phyloP scores from a whole-genome alignment of 2,888 invertebrate species.

The Thelaira solivaga region DNA sequence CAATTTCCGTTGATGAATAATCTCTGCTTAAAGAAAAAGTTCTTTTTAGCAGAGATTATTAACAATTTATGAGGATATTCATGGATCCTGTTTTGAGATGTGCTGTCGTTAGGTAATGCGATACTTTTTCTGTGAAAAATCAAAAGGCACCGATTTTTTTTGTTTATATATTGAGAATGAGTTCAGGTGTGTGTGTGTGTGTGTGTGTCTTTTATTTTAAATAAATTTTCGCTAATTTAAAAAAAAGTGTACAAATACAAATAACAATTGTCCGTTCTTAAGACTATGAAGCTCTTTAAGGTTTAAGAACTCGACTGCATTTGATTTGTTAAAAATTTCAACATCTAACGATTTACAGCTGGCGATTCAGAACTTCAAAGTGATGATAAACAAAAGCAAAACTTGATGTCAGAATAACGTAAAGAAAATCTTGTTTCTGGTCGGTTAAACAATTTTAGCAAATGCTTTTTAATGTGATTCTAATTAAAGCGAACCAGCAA shows the following conservation, averaged over 20 bases:
- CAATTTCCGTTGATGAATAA: conserved; percentile 52
- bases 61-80: neutral
- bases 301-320: conserved; percentile 35
- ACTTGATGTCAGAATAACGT: conserved; percentile 56
- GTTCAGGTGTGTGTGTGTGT: conserved; percentile 16
- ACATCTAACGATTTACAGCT: conserved; percentile 38
- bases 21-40: conserved; percentile 43
- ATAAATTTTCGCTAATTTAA: conserved; percentile 9
- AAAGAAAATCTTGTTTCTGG: conserved; percentile 10
- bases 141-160: conserved; percentile 62
- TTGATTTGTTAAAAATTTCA: conserved; percentile 37
- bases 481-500: neutral
- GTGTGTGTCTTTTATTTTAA: neutral
- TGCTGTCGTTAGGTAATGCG: conserved; percentile 56
- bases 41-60: conserved; percentile 6
- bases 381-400: conserved; percentile 12
- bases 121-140: conserved; percentile 64
- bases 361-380: conserved; percentile 23
- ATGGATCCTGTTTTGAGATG: conserved; percentile 10
- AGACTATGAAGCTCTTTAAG: conserved; percentile 3
- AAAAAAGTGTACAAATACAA: neutral
- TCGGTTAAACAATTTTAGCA: conserved; percentile 26
- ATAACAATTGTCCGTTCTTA: conserved; percentile 20
- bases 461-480: neutral
- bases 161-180: neutral